phyloP scores from a whole-genome alignment of 2,113 vertebrate species.

The Cacatua alba region DNA sequence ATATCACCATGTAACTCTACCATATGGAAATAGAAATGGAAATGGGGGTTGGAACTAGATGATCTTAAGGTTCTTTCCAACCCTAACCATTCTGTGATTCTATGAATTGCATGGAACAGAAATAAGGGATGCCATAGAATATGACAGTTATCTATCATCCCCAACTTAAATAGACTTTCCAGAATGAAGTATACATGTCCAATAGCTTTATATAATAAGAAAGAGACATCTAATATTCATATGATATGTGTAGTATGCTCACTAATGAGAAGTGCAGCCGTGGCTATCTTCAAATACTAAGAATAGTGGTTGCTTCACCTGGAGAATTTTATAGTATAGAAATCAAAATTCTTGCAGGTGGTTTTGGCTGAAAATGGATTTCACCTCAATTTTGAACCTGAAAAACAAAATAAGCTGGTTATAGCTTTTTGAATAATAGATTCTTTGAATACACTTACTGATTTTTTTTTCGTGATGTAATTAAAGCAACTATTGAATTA shows the following conservation, averaged over 20 bases:
- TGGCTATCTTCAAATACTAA: background rate
- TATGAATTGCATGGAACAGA: background rate
- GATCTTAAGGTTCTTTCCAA: background rate
- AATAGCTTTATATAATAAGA: background rate
- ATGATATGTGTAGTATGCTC: background rate
- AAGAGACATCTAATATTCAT: background rate
- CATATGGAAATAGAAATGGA: background rate
- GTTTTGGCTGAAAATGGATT: background rate
- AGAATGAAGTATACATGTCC: background rate
- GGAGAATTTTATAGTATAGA: background rate
- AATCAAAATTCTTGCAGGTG: background rate
- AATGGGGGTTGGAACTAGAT: background rate
- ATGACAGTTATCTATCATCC: background rate
- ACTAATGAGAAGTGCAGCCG: background rate
- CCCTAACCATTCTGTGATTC: background rate
- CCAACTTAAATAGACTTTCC: background rate
- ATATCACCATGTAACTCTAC: background rate
- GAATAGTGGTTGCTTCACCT: background rate
- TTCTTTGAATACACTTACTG: background rate
- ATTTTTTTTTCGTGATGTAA: background rate
- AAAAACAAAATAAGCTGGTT: background rate
- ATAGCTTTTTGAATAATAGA: background rate
- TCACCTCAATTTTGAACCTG: background rate
- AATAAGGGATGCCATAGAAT: background rate
- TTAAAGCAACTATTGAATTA: background rate